Evolutionary conservation across 2,888 invertebrate species (phyloP).

Genomic region (Hypolimnas misippus): DNA sequence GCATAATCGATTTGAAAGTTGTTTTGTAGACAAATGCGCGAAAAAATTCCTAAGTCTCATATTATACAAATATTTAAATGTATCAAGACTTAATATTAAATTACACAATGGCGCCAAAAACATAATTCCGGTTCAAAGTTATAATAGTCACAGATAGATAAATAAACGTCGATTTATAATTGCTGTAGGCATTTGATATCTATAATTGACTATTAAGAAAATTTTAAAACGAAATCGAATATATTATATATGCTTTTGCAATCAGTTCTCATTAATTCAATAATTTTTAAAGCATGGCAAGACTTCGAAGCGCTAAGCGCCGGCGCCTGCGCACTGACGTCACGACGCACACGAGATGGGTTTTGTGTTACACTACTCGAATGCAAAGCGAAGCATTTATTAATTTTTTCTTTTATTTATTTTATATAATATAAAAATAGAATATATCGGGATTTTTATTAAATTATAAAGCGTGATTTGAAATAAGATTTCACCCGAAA

Average conservation of each 20-base stretch:
- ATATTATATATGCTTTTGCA: conserved; percentile 20
- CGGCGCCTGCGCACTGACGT: conserved; percentile 63
- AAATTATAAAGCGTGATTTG: too few species aligned
- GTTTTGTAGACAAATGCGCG: conserved; percentile 24
- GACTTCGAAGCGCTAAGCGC: conserved; percentile 56
- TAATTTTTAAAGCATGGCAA: conserved; percentile 24
- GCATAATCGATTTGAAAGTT: conserved; percentile 37
- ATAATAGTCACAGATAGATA: conserved; percentile 10
- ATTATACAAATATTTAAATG: conserved; percentile 11
- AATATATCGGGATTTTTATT: too few species aligned
- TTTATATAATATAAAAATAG: neutral
- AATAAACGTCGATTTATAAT: neutral
- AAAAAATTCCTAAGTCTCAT: conserved; percentile 20
- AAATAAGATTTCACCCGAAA: too few species aligned
- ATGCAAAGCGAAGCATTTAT: conserved; percentile 27
- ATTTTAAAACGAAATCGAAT: neutral
- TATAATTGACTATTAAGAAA: neutral
- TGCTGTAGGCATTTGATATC: neutral
- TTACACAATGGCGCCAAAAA: conserved; percentile 28
- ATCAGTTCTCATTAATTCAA: conserved; percentile 32
- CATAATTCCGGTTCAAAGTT: conserved; percentile 15
- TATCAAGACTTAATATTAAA: conserved; percentile 27
- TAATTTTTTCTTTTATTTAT: neutral
- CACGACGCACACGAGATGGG: conserved; percentile 44
- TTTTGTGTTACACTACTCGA: conserved; percentile 34